These are phyloP conservation scores for Aurelia aurita complex sp. Pacific DNA, from an alignment of 30 jellyfish, hydroid and myxozoan genomes.

Conservation along the genomic window DNA sequence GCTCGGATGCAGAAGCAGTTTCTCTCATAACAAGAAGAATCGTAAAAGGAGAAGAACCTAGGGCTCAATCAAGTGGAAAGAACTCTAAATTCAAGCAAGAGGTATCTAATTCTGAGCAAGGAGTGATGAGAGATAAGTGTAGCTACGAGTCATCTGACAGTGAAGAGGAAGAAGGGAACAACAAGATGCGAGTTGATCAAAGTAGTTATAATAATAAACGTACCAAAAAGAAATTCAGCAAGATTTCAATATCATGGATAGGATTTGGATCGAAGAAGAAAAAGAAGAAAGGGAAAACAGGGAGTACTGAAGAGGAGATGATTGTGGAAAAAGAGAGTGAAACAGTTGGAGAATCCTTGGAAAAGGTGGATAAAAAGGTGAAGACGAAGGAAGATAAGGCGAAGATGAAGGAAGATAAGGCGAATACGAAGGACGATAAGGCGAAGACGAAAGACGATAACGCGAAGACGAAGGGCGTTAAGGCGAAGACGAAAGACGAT, in stretches of 20 bases:
- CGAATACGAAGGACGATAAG: neutral
- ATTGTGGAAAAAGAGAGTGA: neutral
- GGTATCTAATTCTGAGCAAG: too few species aligned
- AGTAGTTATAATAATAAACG: neutral
- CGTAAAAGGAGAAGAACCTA: neutral
- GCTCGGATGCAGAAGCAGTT: neutral
- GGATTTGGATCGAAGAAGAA: slow-evolving; percentile 26
- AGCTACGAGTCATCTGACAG: neutral
- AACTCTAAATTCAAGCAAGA: too few species aligned
- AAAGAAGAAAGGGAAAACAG: neutral
- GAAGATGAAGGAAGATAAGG: neutral
- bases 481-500: neutral
- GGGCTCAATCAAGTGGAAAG: neutral
- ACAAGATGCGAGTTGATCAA: neutral
- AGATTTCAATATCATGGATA: slow-evolving; percentile 1
- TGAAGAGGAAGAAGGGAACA: neutral
- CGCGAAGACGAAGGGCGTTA: neutral
- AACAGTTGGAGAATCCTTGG: neutral
- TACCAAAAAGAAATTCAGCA: neutral
- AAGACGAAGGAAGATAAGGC: slow-evolving; percentile 2
- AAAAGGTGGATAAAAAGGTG: slow-evolving; percentile 1
- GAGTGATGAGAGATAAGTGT: too few species aligned
- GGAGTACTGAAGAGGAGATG: neutral
- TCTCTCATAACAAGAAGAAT: neutral
- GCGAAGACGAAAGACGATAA: neutral